These are phyloP conservation scores for Eretmochelys imbricata DNA, from an alignment of 2,113 vertebrate genomes.

Conservation along the genomic window DNA sequence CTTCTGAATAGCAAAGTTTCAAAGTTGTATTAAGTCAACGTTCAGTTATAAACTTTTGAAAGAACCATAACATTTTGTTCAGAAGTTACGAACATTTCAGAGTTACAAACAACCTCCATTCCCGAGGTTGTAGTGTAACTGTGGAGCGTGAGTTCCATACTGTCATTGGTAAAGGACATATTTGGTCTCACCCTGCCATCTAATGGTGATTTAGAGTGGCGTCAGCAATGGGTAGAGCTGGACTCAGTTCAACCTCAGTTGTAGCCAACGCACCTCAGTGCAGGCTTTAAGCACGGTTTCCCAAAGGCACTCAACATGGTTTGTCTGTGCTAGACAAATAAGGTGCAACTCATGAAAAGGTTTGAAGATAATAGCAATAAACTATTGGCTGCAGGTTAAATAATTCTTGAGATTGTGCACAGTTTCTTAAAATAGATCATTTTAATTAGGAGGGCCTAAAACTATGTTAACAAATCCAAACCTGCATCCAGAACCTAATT, in stretches of 20 bases:
- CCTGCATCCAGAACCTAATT: background rate
- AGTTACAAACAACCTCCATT: too few relatives aligned
- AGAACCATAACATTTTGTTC: too few relatives aligned
- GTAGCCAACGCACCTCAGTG: background rate
- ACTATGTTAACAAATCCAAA: background rate
- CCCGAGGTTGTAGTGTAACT: too few relatives aligned
- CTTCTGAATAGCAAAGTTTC: too few relatives aligned
- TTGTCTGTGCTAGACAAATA: fast-evolving
- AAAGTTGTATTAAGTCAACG: too few relatives aligned
- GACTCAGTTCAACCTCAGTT: background rate
- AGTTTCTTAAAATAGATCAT: background rate
- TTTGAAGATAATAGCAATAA: background rate
- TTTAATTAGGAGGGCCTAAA: background rate
- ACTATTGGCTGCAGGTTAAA: background rate
- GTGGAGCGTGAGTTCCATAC: background rate
- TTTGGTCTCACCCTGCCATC: constrained; percentile 36
- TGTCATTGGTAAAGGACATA: background rate
- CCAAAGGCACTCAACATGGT: fast-evolving
- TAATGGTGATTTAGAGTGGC: background rate
- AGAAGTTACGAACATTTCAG: too few relatives aligned
- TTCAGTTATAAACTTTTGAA: too few relatives aligned
- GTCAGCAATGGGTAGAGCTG: background rate
- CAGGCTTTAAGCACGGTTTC: background rate
- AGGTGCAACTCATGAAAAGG: background rate
- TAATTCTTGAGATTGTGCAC: background rate